Base-by-base conservation (phyloP, 2,797 vertebrate species). In the Aphelocoma californica region DNA sequence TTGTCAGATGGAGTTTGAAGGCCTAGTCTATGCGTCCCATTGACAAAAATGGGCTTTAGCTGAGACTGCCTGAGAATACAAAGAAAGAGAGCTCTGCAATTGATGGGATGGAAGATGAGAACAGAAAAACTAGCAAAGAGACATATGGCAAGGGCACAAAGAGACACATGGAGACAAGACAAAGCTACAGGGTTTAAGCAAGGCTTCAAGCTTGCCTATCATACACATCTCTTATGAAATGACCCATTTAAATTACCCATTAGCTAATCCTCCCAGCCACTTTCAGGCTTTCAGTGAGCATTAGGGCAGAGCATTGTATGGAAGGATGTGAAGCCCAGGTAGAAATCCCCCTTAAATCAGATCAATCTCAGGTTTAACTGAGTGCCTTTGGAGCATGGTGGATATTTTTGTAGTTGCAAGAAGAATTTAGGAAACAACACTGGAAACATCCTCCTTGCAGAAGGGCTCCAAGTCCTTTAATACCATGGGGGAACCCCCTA, bases 241-340 rank as follows among this genome's bases (percentile, higher is more conserved):
- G 92, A 89, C 92, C 95, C 79, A 93, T 93, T 96, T 91, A 94
- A 96, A 96, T 96, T 96, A 71, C 96, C 91, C 89, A 95, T 96
- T 93, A 93, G 71, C 87, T 96, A 91, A 95, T 96, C 96, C 90
- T 73, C 74, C 60, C 75, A 74, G 81, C 64, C 87, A 95, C 84
- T 88, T 92, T 50, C 73, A 73, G 81, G 64, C 81, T 92, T 92
- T 86, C 92, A 92, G 4, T 1, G 25, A 73, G 92, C 90, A 62
- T 95, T 89, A 93, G 53, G 56, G 61, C 50, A 85, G 42, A 86
- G 53, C 2, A 3, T 18, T 82, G 44, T 20, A 60, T 4, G 50
- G 74, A 64, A 73, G 58, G 71, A 91, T n/a, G 60, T 44, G 86
- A 78, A 84, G 57, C 53, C 79, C 90, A 96, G 90, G 92, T 95